Conservation (phyloP, 2,797 vertebrate species). For the Anableps anableps region DNA sequence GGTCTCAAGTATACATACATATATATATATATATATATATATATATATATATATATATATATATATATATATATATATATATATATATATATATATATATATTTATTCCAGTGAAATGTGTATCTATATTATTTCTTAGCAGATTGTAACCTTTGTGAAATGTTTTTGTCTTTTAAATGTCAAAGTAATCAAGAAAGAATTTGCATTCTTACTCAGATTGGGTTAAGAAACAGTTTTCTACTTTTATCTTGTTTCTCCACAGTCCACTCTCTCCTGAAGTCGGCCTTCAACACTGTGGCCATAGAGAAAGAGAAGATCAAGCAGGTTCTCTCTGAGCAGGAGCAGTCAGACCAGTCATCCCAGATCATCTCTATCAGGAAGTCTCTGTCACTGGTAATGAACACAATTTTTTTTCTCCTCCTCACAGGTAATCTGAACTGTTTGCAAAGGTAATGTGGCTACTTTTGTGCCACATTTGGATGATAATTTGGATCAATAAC, state of each 20-base stretch:
- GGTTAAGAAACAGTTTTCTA: background rate
- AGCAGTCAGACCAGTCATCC: slow-evolving; percentile 87
- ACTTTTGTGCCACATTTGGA: background rate
- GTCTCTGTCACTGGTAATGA: slow-evolving; percentile 95
- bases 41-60: no score
- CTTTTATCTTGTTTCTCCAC: slow-evolving; percentile 26
- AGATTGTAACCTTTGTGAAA: background rate
- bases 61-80: no score
- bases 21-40: no score
- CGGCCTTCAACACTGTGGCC: slow-evolving; percentile 98
- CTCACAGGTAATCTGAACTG: slow-evolving; percentile 5
- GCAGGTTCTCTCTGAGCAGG: slow-evolving; percentile 93
- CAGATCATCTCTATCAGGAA: slow-evolving; percentile 93
- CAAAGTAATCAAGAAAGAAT: background rate
- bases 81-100: no score
- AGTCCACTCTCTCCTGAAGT: slow-evolving; percentile 98
- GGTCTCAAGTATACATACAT: no score
- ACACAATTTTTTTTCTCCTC: background rate
- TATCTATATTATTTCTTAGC: no score
- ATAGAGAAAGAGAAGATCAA: slow-evolving; percentile 99
- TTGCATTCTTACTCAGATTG: background rate
- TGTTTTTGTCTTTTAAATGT: background rate
- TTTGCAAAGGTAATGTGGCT: slow-evolving; percentile 16
- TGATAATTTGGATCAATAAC: slow-evolving; percentile 1
- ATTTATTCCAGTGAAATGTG: no score